These are phyloP conservation scores for Anabas testudineus DNA, from an alignment of 2,797 vertebrate species.

Conservation along the genomic window DNA sequence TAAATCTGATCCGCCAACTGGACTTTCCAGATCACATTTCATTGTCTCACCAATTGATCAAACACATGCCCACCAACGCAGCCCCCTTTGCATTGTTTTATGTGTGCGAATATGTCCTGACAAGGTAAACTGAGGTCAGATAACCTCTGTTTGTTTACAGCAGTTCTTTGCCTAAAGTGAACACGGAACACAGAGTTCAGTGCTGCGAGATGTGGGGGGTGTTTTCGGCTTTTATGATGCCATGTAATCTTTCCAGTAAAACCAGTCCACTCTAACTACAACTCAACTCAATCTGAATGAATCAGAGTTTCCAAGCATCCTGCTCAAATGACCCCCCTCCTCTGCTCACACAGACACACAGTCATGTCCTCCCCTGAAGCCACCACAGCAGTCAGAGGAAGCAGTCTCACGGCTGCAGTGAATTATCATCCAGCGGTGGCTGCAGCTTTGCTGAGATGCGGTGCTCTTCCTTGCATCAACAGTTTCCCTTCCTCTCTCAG, in stretches of 20 bases:
- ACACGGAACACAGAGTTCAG: constrained; percentile 12
- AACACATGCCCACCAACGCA: background rate
- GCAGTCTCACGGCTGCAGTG: constrained; percentile 38
- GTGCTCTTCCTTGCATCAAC: background rate
- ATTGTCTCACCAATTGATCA: background rate
- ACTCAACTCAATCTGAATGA: constrained; percentile 50
- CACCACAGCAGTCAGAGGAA: constrained; percentile 38
- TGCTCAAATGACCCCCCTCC: constrained; percentile 34
- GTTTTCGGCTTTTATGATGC: constrained; percentile 44
- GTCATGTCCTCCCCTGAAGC: constrained; percentile 32
- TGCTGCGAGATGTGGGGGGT: constrained; percentile 3
- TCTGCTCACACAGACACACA: constrained; percentile 16
- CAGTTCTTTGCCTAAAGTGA: constrained; percentile 8
- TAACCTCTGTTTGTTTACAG: constrained; percentile 39
- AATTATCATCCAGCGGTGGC: constrained; percentile 42
- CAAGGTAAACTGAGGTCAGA: constrained; percentile 22
- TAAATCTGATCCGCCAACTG: background rate
- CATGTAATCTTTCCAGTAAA: constrained; percentile 70
- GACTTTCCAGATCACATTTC: background rate
- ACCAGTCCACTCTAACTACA: constrained; percentile 48
- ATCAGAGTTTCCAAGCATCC: constrained; percentile 73
- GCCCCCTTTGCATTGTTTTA: background rate
- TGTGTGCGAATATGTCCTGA: background rate
- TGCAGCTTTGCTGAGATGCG: constrained; percentile 28
- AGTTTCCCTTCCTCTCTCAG: no score